A percentile compares a stretch with the other conserved stretches of the same genome.
These are phyloP conservation scores for Spinus pinus DNA, from an alignment of 2,797 vertebrate species.

Conservation along the genomic window DNA sequence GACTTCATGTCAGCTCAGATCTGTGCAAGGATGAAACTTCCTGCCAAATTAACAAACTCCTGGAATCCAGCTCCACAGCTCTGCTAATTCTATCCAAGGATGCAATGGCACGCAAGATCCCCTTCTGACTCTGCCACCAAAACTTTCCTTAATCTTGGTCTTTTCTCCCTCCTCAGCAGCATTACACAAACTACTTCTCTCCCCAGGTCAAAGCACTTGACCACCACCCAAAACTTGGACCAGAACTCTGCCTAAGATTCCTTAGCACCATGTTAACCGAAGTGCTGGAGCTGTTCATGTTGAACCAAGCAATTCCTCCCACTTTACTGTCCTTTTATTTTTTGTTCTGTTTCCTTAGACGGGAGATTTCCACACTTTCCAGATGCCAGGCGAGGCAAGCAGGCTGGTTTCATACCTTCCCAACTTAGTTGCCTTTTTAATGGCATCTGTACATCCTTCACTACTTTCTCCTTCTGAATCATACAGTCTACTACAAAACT, in stretches of 20 bases:
- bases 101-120: neutral
- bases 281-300: too few relatives aligned
- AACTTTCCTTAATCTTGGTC: neutral
- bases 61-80: neutral
- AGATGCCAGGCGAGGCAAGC: neutral
- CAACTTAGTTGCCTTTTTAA: neutral
- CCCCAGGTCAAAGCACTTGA: neutral
- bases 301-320: neutral
- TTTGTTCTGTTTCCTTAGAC: neutral
- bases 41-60: neutral
- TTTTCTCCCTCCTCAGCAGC: neutral
- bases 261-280: neutral
- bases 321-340: neutral
- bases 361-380: neutral
- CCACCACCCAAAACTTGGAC: neutral
- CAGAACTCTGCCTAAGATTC: neutral
- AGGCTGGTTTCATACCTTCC: neutral
- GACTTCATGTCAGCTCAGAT: neutral
- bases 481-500: neutral
- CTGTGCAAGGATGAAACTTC: neutral
- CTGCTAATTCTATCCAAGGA: neutral
- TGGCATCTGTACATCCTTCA: neutral
- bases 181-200: neutral
- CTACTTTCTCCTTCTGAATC: neutral
- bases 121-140: neutral